Evolutionary conservation across 2,113 vertebrate genomes (phyloP).

Genomic region (Daubentonia madagascariensis): DNA sequence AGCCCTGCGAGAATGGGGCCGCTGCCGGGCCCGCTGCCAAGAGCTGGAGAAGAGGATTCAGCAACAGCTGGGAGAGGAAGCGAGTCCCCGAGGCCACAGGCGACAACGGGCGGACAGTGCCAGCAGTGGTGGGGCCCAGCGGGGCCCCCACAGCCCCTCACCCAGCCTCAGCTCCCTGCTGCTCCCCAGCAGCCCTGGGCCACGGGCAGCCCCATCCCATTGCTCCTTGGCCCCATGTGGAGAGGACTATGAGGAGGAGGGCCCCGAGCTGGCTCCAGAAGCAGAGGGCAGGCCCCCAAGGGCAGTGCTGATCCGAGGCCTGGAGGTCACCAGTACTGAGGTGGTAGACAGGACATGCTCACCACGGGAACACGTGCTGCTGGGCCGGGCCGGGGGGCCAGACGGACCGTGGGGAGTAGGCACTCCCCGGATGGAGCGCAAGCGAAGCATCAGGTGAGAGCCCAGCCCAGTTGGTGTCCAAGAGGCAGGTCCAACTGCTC

Average conservation of each 20-base stretch:
- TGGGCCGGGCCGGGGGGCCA: constrained; percentile 83
- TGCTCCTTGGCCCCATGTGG: constrained; percentile 72
- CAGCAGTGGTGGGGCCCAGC: constrained; percentile 47
- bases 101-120: constrained; percentile 66
- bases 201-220: constrained; percentile 62
- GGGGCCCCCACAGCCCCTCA: constrained; percentile 64
- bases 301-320: constrained; percentile 88
- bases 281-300: constrained; percentile 68
- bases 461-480: not conserved
- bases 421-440: constrained; percentile 79
- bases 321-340: constrained; percentile 95
- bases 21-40: constrained; percentile 72
- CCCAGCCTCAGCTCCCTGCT: constrained; percentile 78
- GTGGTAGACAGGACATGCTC: constrained; percentile 92
- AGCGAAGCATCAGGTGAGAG: constrained; percentile 78
- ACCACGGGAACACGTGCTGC: constrained; percentile 90
- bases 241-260: constrained; percentile 63
- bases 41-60: constrained; percentile 71
- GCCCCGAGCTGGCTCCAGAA: constrained; percentile 17
- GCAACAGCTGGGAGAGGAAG: constrained; percentile 72
- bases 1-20: constrained; percentile 70
- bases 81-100: constrained; percentile 58
- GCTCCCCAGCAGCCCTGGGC: constrained; percentile 68
- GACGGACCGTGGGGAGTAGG: constrained; percentile 82
- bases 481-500: not conserved